A percentile compares a stretch with the other conserved stretches of the same genome.
Evolutionary conservation across 1,140 invertebrate species (phyloP).

Genomic region (Akabosia matsudoensis): DNA sequence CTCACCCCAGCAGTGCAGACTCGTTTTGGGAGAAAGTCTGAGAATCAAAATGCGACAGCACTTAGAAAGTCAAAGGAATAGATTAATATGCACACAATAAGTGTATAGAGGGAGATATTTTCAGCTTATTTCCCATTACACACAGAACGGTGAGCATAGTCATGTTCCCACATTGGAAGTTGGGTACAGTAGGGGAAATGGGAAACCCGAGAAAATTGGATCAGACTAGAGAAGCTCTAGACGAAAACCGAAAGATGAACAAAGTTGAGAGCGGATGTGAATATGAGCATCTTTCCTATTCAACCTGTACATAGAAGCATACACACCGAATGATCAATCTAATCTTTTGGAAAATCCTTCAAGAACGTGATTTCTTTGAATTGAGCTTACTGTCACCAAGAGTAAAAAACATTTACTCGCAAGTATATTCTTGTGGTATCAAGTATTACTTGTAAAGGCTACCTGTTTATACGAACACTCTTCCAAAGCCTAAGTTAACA

Average conservation of each 20-base stretch:
- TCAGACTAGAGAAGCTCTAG: neutral
- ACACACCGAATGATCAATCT: conserved; percentile 24
- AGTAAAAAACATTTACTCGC: neutral
- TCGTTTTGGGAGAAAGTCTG: neutral
- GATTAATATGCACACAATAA: neutral
- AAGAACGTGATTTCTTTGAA: conserved; percentile 28
- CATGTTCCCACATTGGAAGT: too few species aligned
- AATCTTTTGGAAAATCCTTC: conserved; percentile 29
- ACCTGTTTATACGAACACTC: neutral
- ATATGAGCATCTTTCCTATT: conserved; percentile 16
- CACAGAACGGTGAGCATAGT: too few species aligned
- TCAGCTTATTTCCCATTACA: too few species aligned
- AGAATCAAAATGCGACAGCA: neutral
- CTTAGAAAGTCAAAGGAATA: neutral
- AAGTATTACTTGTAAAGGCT: neutral
- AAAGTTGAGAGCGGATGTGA: too few species aligned
- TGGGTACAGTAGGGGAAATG: too few species aligned
- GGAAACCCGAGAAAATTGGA: neutral
- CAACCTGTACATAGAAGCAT: neutral
- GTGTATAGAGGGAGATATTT: too few species aligned
- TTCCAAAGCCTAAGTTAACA: too few species aligned
- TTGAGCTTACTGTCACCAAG: neutral
- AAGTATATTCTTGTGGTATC: neutral
- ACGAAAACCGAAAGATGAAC: conserved; percentile 12
- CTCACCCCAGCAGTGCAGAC: too few species aligned